Evolutionary conservation across 2,113 vertebrate species (phyloP).

Genomic region (Scortum barcoo): DNA sequence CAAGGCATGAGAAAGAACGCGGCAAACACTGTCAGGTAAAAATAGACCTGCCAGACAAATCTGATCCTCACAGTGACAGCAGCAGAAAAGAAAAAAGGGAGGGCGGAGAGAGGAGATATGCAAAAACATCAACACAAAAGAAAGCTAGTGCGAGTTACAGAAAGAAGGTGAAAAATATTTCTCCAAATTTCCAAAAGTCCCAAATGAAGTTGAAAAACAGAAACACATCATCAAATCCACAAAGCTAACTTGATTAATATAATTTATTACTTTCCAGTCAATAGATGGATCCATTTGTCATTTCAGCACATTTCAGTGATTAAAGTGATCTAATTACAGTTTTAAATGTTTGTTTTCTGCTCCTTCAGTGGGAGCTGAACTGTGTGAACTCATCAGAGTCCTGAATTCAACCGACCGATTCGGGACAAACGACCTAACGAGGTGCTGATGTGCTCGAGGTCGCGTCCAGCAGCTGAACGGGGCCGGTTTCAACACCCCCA

Average conservation of each 20-base stretch:
- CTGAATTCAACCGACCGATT: background rate
- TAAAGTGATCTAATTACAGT: background rate
- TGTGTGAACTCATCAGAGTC: fast-evolving
- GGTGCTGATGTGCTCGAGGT: slow-evolving; percentile 48
- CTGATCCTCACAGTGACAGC: slow-evolving; percentile 6
- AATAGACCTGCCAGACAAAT: slow-evolving; percentile 62
- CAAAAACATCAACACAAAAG: background rate
- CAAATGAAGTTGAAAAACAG: background rate
- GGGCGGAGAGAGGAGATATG: background rate
- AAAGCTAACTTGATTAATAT: background rate
- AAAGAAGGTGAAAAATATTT: too few relatives aligned
- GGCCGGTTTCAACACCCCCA: slow-evolving; percentile 33
- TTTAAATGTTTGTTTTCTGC: too few relatives aligned
- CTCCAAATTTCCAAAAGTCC: too few relatives aligned
- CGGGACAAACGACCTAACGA: slow-evolving; percentile 56
- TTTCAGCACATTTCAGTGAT: background rate
- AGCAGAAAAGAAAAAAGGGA: background rate
- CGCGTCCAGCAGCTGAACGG: slow-evolving; percentile 3
- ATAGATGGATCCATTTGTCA: background rate
- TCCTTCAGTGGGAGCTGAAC: background rate
- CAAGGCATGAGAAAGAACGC: slow-evolving; percentile 60
- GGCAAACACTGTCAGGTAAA: slow-evolving; percentile 65
- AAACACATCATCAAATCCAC: background rate
- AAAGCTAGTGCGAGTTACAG: background rate
- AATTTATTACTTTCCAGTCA: background rate